Evolutionary conservation across 2,113 vertebrate species (phyloP), one percentile per base, ranked within the genome.

Genomic region (Oncorhynchus nerka): DNA sequence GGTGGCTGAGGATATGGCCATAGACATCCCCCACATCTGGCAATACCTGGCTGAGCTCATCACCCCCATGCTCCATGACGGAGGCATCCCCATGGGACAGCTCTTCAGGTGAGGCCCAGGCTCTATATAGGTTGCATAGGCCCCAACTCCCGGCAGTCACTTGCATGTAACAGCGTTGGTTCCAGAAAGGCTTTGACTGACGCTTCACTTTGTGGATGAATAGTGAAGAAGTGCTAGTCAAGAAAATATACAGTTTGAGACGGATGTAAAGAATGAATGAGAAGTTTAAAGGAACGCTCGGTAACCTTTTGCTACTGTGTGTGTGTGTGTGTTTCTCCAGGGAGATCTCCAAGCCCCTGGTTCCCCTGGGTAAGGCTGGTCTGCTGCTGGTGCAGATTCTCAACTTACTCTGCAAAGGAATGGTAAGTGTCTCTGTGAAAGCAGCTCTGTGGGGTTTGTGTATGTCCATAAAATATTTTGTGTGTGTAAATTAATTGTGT

Each of bases 21-120:
- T 99, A 12, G 97, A 99, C 77, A 97, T 99, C 85, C 97, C 97
- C 0, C 97, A 99, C 45, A 97, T 99, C 84, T 99, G 97, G 97
- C 93, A 96, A 62, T 99, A 99, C 91, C 81, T 99, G 86, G 97
- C 96, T 0, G 97, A 98, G 88, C 92, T 98, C 62, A 94, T 97
- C 79, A 94, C 94, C 1, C 97, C 97, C 24, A 93, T 98, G 86
- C 89, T 99, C 70, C 94, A 94, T 55, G 97, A 99, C 57, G 97
- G 94, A 65, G 97, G 96, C 73, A 94, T 99, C 75, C 92, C 95
- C 61, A 97, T 99, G 95, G 96, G 94, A 75, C 93, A 94, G 73
- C 93, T 99, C 24, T 99, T 98, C 90, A 96, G 95, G 97, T 98
- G 83, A 90, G 87, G 1, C 51, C n/a, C 32, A 67, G 68, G 68